A percentile compares a stretch with the other conserved stretches of the same genome.
Evolutionary conservation across 2,888 invertebrate genomes (phyloP).

Genomic region (Phania funesta): DNA sequence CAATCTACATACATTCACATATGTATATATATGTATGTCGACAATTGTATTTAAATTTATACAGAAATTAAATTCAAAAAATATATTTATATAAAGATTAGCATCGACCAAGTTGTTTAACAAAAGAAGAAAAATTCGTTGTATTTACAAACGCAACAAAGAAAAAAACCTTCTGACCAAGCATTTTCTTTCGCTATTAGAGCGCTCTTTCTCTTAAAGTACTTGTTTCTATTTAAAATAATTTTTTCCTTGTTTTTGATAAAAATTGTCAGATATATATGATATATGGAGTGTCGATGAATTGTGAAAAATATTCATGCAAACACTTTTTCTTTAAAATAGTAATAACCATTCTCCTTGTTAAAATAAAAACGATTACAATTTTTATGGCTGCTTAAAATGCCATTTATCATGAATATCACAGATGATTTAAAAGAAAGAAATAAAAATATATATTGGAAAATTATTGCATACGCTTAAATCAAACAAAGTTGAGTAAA

Average conservation of each 20-base stretch:
- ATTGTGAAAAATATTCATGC: slow-evolving; percentile 42
- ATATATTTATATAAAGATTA: slow-evolving; percentile 15
- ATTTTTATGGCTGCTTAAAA: slow-evolving; percentile 60
- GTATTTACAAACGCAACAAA: slow-evolving; percentile 4
- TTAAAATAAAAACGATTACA: slow-evolving; percentile 26
- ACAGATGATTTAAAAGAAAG: slow-evolving; percentile 50
- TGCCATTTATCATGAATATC: slow-evolving; percentile 59
- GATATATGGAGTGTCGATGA: slow-evolving; percentile 65
- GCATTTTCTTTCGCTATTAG: slow-evolving; percentile 47
- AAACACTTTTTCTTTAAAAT: neutral
- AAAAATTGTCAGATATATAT: slow-evolving; percentile 51
- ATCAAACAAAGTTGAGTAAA: slow-evolving; percentile 4
- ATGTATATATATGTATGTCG: no score
- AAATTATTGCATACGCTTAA: slow-evolving; percentile 47
- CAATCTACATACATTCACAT: no score
- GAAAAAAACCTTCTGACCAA: slow-evolving; percentile 47
- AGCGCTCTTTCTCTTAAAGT: neutral
- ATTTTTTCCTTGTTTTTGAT: slow-evolving; percentile 46
- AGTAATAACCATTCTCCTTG: neutral
- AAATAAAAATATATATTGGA: neutral
- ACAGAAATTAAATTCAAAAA: slow-evolving; percentile 25
- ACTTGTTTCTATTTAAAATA: slow-evolving; percentile 16
- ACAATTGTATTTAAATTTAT: slow-evolving; percentile 32
- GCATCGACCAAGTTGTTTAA: slow-evolving; percentile 14
- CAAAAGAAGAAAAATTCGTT: slow-evolving; percentile 20